Conservation (phyloP, 2,888 invertebrate genomes). For the Margaritifera margaritifera region DNA sequence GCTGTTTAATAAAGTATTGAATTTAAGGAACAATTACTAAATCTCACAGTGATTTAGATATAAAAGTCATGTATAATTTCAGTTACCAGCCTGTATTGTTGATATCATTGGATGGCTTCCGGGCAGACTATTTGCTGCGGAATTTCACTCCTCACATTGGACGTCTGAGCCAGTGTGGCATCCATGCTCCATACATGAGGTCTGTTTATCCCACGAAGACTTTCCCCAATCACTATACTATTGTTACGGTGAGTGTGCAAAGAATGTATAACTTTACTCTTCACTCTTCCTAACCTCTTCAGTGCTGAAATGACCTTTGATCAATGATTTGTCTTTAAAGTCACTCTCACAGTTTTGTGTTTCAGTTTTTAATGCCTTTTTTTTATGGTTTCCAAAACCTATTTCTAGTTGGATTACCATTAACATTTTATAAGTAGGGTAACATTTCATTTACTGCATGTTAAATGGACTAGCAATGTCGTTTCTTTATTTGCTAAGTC, state of each 20-base stretch:
- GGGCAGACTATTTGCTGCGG: conserved; percentile 60
- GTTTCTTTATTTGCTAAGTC: too few species aligned
- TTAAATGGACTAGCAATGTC: too few species aligned
- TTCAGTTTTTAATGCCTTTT: neutral
- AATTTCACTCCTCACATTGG: conserved; percentile 56
- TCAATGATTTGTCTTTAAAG: neutral
- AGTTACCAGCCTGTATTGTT: conserved; percentile 57
- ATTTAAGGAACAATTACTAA: too few species aligned
- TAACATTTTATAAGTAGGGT: too few species aligned
- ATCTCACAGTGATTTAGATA: too few species aligned
- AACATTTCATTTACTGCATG: too few species aligned
- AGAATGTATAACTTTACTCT: neutral
- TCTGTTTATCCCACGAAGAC: conserved; percentile 66
- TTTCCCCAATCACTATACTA: conserved; percentile 68
- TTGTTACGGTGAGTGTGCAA: conserved; percentile 57
- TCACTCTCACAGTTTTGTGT: neutral
- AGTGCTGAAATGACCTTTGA: too few species aligned
- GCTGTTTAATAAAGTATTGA: too few species aligned
- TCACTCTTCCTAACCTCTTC: too few species aligned
- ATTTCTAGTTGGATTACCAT: too few species aligned
- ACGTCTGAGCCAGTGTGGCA: conserved; percentile 57
- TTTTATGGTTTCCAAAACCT: too few species aligned
- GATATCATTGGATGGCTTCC: conserved; percentile 65
- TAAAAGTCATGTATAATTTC: conserved; percentile 5
- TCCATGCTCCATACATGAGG: conserved; percentile 56